Evolutionary conservation across 2,888 invertebrate genomes (phyloP).

Genomic region (Operophtera brumata): DNA sequence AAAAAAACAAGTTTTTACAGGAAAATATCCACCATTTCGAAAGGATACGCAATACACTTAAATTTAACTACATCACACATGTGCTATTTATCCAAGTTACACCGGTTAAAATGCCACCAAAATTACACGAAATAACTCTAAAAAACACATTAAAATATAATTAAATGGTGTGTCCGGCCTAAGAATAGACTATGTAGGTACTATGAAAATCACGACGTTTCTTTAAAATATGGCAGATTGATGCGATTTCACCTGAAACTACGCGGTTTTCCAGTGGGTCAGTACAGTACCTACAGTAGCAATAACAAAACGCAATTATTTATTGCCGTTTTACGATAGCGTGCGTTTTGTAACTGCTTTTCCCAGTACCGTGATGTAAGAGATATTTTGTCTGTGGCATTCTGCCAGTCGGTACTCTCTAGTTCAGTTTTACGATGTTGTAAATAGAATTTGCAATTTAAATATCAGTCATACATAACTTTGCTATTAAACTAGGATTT

Average conservation of each 20-base stretch:
- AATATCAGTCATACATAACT: neutral
- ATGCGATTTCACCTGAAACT: neutral
- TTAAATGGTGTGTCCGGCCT: too few species aligned
- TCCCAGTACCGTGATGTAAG: conserved; percentile 28
- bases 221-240: too few species aligned
- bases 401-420: conserved; percentile 16
- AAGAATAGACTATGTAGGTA: too few species aligned
- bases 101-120: too few species aligned
- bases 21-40: too few species aligned
- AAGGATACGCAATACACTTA: too few species aligned
- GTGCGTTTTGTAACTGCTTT: conserved; percentile 24
- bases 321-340: conserved; percentile 23
- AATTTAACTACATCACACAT: too few species aligned
- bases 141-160: too few species aligned
- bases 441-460: conserved; percentile 11
- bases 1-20: too few species aligned
- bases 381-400: conserved; percentile 28
- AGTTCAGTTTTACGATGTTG: conserved; percentile 6
- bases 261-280: conserved; percentile 2
- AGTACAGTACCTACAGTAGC: neutral
- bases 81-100: too few species aligned
- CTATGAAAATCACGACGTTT: too few species aligned
- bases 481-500: neutral
- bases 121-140: too few species aligned
- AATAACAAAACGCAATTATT: conserved; percentile 16